Percentiles rank a stretch among this genome's conserved stretches.
Evolutionary conservation across 1,140 invertebrate species (phyloP).

Genomic region (Tribolium madens): DNA sequence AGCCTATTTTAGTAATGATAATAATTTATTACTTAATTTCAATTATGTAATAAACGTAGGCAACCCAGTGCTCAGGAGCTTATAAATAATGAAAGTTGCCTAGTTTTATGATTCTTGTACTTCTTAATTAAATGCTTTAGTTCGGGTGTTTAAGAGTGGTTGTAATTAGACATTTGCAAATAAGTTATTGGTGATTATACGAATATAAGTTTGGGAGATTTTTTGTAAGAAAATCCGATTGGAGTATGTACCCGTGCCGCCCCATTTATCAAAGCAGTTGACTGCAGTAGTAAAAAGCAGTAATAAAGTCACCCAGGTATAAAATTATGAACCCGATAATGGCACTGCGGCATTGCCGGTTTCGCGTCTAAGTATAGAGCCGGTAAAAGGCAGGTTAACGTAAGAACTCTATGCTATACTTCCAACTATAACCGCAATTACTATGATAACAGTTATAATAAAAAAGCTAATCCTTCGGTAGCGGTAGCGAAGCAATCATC

Average conservation of each 20-base stretch:
- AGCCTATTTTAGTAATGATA: too few species aligned
- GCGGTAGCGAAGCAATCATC: conserved; percentile 34
- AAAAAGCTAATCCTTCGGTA: conserved; percentile 35
- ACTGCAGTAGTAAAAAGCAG: conserved; percentile 33
- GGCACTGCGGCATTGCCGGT: conserved; percentile 19
- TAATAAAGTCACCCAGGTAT: conserved; percentile 38
- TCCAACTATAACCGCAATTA: conserved; percentile 34
- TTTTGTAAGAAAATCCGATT: conserved; percentile 16
- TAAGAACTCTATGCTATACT: conserved; percentile 7
- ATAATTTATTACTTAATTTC: not conserved
- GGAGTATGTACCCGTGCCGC: conserved; percentile 5
- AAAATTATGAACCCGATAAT: conserved; percentile 38
- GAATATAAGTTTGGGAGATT: too few species aligned
- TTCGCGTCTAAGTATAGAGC: conserved; percentile 14
- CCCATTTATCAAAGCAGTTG: conserved; percentile 34
- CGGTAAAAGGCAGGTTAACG: conserved; percentile 25
- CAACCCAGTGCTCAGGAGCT: not conserved
- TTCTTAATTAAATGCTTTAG: not conserved
- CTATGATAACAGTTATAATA: conserved; percentile 38
- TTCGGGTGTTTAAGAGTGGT: not conserved
- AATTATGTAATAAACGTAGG: conserved; percentile 2
- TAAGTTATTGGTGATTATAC: conserved; percentile 15
- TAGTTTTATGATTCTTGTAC: not conserved
- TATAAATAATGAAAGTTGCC: conserved; percentile 9
- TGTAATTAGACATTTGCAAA: not conserved